These are phyloP conservation scores for Drosophila meridionalis DNA, from an alignment of 2,888 invertebrate genomes.

Conservation along the genomic window DNA sequence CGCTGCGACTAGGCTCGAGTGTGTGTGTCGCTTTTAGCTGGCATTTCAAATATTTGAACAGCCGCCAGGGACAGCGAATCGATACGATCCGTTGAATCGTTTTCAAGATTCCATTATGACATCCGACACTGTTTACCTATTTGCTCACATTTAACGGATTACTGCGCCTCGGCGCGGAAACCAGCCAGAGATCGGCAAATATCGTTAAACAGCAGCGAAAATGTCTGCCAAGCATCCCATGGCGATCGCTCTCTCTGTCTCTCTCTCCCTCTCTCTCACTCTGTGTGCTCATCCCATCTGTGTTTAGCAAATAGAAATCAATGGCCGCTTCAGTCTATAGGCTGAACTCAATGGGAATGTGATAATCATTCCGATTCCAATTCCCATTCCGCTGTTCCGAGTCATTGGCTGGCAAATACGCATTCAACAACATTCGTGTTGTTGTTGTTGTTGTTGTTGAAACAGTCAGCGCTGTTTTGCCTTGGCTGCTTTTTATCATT, in stretches of 20 bases:
- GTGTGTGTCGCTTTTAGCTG: conserved; percentile 34
- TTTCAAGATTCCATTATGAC: conserved; percentile 69
- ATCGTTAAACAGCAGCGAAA: conserved; percentile 47
- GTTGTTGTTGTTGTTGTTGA: conserved; percentile 32
- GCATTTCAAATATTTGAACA: conserved; percentile 61
- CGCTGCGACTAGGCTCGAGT: background rate
- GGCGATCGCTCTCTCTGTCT: conserved; percentile 19
- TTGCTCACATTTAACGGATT: conserved; percentile 85
- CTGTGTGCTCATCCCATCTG: conserved; percentile 46
- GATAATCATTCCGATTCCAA: conserved; percentile 61
- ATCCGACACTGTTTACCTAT: conserved; percentile 76
- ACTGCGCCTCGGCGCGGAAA: conserved; percentile 73
- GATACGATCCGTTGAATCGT: conserved; percentile 35
- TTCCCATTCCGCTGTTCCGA: conserved; percentile 57
- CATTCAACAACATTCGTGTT: conserved; percentile 37
- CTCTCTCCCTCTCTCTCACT: background rate
- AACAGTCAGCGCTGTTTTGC: conserved; percentile 62
- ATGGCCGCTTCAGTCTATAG: conserved; percentile 59
- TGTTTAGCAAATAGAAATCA: conserved; percentile 75
- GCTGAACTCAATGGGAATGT: conserved; percentile 57
- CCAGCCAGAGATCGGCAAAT: conserved; percentile 50
- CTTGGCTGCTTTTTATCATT: conserved; percentile 71
- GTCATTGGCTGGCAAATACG: conserved; percentile 72
- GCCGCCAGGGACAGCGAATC: conserved; percentile 56
- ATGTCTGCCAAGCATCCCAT: conserved; percentile 33